Evolutionary conservation across 1,140 invertebrate genomes (phyloP).

Genomic region (Grapholita molesta): DNA sequence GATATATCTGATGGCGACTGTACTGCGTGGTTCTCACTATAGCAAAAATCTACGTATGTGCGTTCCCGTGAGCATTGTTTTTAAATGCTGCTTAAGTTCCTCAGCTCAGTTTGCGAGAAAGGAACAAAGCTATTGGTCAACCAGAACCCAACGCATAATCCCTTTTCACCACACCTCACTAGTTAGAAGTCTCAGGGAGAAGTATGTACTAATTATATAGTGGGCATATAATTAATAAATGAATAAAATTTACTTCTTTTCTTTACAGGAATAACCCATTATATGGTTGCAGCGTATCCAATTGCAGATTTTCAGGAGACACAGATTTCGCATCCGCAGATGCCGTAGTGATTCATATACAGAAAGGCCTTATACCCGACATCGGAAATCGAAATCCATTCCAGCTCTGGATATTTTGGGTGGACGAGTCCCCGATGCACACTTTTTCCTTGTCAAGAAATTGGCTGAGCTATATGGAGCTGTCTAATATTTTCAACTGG

Average conservation of each 20-base stretch:
- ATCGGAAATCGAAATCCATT: slow-evolving; percentile 29
- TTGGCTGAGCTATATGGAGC: slow-evolving; percentile 43
- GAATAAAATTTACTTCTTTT: slow-evolving; percentile 11
- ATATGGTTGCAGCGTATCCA: slow-evolving; percentile 52
- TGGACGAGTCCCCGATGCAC: slow-evolving; percentile 51
- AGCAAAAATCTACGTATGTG: too few species aligned
- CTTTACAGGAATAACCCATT: slow-evolving; percentile 42
- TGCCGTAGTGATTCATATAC: slow-evolving; percentile 56
- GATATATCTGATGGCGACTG: too few species aligned
- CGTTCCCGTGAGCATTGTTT: too few species aligned
- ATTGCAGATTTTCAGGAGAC: slow-evolving; percentile 51
- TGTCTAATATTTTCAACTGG: slow-evolving; percentile 85
- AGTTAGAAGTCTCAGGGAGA: too few species aligned
- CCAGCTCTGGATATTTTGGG: slow-evolving; percentile 60
- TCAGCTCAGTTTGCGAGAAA: too few species aligned
- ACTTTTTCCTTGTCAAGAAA: slow-evolving; percentile 40
- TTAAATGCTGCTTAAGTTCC: too few species aligned
- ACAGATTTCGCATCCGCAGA: slow-evolving; percentile 38
- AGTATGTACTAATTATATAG: too few species aligned
- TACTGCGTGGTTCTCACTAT: too few species aligned
- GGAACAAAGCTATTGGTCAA: too few species aligned
- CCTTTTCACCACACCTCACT: too few species aligned
- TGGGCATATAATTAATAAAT: slow-evolving; percentile 4
- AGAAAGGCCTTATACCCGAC: slow-evolving; percentile 42
- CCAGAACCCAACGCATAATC: too few species aligned